Base-by-base conservation (phyloP, 2,888 invertebrate species). In the Aquatica leii region DNA sequence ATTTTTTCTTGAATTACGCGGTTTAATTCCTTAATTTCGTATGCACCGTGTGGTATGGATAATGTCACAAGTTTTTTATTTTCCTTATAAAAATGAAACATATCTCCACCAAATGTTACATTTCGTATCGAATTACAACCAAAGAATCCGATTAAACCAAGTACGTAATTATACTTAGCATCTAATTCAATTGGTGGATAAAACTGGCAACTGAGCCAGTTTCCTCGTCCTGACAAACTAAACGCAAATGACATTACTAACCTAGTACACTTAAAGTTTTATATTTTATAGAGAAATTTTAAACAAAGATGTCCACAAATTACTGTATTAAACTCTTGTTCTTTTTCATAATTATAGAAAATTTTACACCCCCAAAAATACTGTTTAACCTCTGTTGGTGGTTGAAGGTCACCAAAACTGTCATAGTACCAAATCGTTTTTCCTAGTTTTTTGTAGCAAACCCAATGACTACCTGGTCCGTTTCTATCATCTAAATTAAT, bases 391-490 rank as follows among this genome's bases (percentile, higher is more conserved):
- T 71, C 67, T 46, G 57, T 14, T 0, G 76, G 75, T 1, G 77
- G 78, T n/a, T n/a, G n/a, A n/a, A n/a, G n/a, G n/a, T n/a, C n/a
- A n/a, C n/a, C n/a, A n/a, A n/a, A n/a, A n/a, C n/a, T n/a, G n/a
- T n/a, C n/a, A n/a, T n/a, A n/a, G n/a, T n/a, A n/a, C n/a, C n/a
- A n/a, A n/a, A n/a, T 69, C 24, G 71, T 46, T 49, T 73, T 61
- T 24, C 69, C 67, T 2, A 68, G 62, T 69, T 79, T 80, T 21
- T 64, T 72, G 66, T 77, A 79, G 51, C 76, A 72, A 69, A 77
- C 73, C 79, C 79, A 78, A 71, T 81, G 78, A 14, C 77, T 76
- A 8, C 80, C 79, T 17, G 34, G 20, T 4, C 68, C 70, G 4
- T 34, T 48, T 41, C 46, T 65, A 43, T 59, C 57, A 69, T 78